Percentiles rank a stretch among this genome's conserved stretches.
phyloP scores from a whole-genome alignment of 2,113 vertebrate genomes.

The Erythrolamprus reginae region DNA sequence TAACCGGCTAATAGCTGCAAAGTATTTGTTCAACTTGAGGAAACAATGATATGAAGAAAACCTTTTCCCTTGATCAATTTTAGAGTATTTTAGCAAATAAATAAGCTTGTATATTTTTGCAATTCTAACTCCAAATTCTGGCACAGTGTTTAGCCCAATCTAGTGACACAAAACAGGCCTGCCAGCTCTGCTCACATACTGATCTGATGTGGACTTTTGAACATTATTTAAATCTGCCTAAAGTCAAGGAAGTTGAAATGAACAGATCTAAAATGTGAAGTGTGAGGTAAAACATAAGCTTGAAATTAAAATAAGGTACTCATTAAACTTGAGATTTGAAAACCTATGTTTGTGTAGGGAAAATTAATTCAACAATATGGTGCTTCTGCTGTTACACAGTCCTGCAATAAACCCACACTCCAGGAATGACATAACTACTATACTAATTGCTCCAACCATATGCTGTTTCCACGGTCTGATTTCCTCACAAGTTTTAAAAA shows the following conservation, averaged over 20 bases:
- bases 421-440: background rate
- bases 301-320: background rate
- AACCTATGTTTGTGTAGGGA: background rate
- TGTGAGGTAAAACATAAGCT: background rate
- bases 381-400: background rate
- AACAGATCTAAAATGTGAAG: background rate
- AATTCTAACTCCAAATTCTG: background rate
- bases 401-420: background rate
- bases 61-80: background rate
- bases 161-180: background rate
- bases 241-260: background rate
- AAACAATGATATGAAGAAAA: background rate
- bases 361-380: background rate
- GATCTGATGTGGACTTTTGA: background rate
- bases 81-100: background rate
- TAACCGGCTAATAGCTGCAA: background rate
- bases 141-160: background rate
- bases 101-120: background rate
- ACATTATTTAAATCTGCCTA: background rate
- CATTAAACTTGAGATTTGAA: background rate
- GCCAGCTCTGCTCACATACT: background rate
- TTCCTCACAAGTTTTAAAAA: background rate
- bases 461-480: background rate
- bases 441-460: background rate
- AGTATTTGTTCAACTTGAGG: background rate